Base-by-base conservation (phyloP, 2,888 invertebrate genomes). In the Cotesia congregata region DNA sequence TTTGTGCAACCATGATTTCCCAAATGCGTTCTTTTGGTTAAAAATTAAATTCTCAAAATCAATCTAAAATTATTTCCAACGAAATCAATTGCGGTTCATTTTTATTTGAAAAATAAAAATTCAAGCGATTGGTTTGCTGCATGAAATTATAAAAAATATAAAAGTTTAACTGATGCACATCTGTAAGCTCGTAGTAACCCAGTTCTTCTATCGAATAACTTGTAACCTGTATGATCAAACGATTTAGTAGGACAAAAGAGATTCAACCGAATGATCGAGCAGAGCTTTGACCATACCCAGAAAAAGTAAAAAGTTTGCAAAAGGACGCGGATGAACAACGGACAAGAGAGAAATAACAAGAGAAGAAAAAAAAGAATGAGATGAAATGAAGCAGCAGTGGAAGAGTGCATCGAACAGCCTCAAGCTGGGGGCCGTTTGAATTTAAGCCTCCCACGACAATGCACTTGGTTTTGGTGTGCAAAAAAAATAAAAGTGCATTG, bases 381-480 rank as follows among this genome's bases (percentile, higher is more conserved):
- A 74, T 7, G 12, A 30, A 70, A 59, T 12, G 71, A 71, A 39
- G 38, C 69, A 75, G 75, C 64, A 72, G 62, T 68, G 68, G 64
- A 41, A 64, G 70, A 74, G 77, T 77, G 77, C 77, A 76, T 75
- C 77, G 67, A 79, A 80, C 76, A 74, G 76, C 69, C 79, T 62
- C 68, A 59, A 77, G 74, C 67, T 69, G 74, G 70, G 72, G 74
- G 82, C 81, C 82, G 83, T 84, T 85, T 82, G 83, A 87, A 87
- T 87, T 86, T 86, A 85, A 86, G 85, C 84, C 86, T 88, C 87
- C 86, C 87, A 86, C 87, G 86, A 88, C 86, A 87, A 88, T 88
- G 86, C 84, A 81, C 79, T 65, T 39, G 75, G n/a, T 74, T 75
- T 30, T 79, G 77, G 73, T 38, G 65, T 67, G 76, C 68, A 78